Evolutionary conservation across 2,113 vertebrate genomes (phyloP).

Genomic region (Callionymus lyra): DNA sequence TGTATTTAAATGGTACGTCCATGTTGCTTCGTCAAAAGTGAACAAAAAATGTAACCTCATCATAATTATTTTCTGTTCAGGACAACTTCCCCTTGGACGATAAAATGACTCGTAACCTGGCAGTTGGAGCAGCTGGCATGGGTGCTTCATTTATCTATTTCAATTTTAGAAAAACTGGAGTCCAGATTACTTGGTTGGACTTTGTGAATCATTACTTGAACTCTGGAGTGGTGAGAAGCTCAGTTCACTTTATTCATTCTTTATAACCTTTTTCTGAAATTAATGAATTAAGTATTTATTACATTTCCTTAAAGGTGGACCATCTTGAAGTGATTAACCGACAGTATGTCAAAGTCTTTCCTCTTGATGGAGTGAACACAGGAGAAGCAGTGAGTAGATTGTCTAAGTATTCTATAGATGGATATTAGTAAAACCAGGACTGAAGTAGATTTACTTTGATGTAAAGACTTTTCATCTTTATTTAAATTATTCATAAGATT

Average conservation of each 20-base stretch:
- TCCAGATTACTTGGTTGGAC: constrained; percentile 72
- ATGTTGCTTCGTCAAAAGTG: too few species aligned
- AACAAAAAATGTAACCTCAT: too few species aligned
- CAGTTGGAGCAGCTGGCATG: constrained; percentile 49
- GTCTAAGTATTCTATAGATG: too few species aligned
- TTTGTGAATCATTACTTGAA: constrained; percentile 66
- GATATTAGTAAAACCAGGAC: too few species aligned
- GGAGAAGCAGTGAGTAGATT: constrained; percentile 54
- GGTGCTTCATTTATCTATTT: constrained; percentile 57
- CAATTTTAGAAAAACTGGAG: constrained; percentile 56
- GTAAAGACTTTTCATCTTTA: too few species aligned
- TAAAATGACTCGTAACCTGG: constrained; percentile 44
- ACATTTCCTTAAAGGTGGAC: constrained; percentile 52
- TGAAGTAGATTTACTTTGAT: too few species aligned
- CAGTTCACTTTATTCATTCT: not conserved
- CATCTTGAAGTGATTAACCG: constrained; percentile 72
- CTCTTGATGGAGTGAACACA: constrained; percentile 41
- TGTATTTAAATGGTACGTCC: too few species aligned
- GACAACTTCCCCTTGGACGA: constrained; percentile 62
- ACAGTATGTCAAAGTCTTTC: constrained; percentile 68
- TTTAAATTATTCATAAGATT: too few species aligned
- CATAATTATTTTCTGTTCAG: constrained; percentile 35
- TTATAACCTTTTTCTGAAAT: not conserved
- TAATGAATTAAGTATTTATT: not conserved
- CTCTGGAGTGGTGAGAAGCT: constrained; percentile 64